Conservation (phyloP, 2,888 invertebrate species). For the Epistrophe grossulariae region DNA sequence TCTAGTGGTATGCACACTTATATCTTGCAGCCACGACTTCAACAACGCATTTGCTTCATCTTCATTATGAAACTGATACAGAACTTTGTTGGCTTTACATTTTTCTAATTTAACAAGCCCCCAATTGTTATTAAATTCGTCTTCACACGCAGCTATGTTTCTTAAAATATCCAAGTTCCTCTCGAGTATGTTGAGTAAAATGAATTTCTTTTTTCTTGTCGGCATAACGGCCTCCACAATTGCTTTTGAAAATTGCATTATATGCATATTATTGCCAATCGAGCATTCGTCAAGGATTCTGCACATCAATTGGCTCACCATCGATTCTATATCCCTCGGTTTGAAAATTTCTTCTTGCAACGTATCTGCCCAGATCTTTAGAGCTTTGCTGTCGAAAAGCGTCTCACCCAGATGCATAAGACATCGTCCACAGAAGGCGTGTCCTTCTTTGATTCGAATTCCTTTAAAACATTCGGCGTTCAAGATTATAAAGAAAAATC, state of each 20-base stretch:
- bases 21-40: constrained; percentile 77
- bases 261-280: constrained; percentile 59
- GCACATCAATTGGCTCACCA: constrained; percentile 78
- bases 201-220: constrained; percentile 78
- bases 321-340: constrained; percentile 24
- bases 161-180: constrained; percentile 79
- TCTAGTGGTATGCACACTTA: constrained; percentile 78
- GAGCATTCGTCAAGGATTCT: constrained; percentile 75
- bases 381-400: constrained; percentile 78
- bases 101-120: constrained; percentile 67
- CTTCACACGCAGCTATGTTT: constrained; percentile 55
- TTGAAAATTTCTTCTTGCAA: constrained; percentile 68
- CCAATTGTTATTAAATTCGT: constrained; percentile 74
- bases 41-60: constrained; percentile 62
- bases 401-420: constrained; percentile 78
- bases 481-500: constrained; percentile 80
- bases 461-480: constrained; percentile 66
- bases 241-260: constrained; percentile 79
- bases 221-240: constrained; percentile 77
- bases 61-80: constrained; percentile 75
- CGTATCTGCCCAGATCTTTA: constrained; percentile 81
- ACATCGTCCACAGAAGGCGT: constrained; percentile 80
- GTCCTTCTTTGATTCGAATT: constrained; percentile 73
- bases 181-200: constrained; percentile 81
- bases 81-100: constrained; percentile 76